A percentile compares a stretch with the other conserved stretches of the same genome.
These are phyloP conservation scores for Aphidius colemani DNA, from an alignment of 2,888 invertebrate genomes.

Conservation along the genomic window DNA sequence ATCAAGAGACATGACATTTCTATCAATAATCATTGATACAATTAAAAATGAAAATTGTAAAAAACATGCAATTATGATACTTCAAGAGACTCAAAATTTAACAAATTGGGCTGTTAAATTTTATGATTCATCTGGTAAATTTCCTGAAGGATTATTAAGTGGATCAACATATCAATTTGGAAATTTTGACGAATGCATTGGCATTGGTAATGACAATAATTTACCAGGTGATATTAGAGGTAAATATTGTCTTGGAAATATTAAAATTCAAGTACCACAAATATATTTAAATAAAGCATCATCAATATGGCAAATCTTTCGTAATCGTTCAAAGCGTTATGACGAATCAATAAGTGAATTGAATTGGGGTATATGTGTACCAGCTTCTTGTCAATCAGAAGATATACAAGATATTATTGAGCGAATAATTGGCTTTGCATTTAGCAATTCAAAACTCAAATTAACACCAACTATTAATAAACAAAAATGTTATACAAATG, in stretches of 20 bases:
- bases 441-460: constrained; percentile 39
- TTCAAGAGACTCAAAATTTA: constrained; percentile 39
- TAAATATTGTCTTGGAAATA: constrained; percentile 47
- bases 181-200: constrained; percentile 73
- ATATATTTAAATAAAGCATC: constrained; percentile 30
- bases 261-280: constrained; percentile 42
- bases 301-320: constrained; percentile 45
- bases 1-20: constrained; percentile 37
- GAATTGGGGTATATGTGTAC: constrained; percentile 66
- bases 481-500: constrained; percentile 41
- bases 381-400: constrained; percentile 59
- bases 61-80: constrained; percentile 40
- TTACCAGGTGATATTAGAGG: constrained; percentile 39
- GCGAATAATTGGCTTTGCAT: constrained; percentile 42
- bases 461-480: constrained; percentile 39
- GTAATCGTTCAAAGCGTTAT: constrained; percentile 36
- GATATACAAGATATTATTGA: constrained; percentile 48
- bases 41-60: constrained; percentile 41
- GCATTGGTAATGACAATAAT: constrained; percentile 39
- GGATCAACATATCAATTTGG: constrained; percentile 74
- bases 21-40: constrained; percentile 37
- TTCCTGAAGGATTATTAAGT: constrained; percentile 70
- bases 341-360: constrained; percentile 50
- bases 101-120: constrained; percentile 55
- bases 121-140: constrained; percentile 75